phyloP scores from a whole-genome alignment of 2,113 vertebrate species.

The Pavo muticus region DNA sequence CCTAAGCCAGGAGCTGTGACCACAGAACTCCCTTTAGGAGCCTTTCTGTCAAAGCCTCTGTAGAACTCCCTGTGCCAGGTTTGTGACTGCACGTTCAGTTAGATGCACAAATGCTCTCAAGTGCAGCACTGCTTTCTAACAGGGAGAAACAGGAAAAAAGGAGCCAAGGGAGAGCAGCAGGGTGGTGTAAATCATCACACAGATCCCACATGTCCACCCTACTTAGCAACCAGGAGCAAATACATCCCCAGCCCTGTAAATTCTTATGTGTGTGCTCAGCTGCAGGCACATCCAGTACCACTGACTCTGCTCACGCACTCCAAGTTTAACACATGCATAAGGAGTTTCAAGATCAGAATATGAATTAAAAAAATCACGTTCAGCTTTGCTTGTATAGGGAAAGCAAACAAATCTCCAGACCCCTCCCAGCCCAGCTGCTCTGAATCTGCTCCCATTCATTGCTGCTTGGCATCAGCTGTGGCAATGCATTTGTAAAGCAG shows the following conservation, averaged over 20 bases:
- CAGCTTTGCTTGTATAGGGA: not conserved
- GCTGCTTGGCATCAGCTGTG: not conserved
- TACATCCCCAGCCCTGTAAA: not conserved
- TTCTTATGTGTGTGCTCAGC: not conserved
- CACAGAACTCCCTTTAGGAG: conserved; percentile 1
- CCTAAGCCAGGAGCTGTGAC: not conserved
- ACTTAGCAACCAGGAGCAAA: conserved; percentile 20
- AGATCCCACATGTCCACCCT: not conserved
- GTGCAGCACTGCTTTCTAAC: not conserved
- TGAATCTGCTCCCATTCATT: not conserved
- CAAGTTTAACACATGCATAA: not conserved
- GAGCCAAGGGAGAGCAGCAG: not conserved
- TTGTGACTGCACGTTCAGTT: not conserved
- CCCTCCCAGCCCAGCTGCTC: not conserved
- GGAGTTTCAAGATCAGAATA: not conserved
- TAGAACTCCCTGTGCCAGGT: accelerated
- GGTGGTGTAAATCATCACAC: not conserved
- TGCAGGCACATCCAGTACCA: conserved; percentile 28
- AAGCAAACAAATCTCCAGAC: not conserved
- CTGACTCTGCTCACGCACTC: not conserved
- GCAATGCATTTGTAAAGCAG: not conserved
- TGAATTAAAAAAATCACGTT: not conserved
- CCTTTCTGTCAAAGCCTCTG: not conserved
- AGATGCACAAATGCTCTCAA: accelerated
- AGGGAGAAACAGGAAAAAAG: not conserved